These are phyloP conservation scores for Cheilosia grossa DNA, from an alignment of 2,888 invertebrate genomes.

Conservation along the genomic window DNA sequence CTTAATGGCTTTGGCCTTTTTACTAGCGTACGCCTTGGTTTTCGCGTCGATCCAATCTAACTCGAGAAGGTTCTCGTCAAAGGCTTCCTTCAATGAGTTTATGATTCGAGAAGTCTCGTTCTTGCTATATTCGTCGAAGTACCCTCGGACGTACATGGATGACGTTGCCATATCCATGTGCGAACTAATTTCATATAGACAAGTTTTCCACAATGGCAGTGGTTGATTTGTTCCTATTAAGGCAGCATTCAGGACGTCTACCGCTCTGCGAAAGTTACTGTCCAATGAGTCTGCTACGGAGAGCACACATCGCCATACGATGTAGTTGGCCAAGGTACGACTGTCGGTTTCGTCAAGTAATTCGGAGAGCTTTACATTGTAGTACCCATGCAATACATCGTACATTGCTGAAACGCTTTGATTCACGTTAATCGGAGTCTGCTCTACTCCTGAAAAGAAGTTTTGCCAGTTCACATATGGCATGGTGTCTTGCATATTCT, in stretches of 20 bases:
- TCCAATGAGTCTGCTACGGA: slow-evolving; percentile 49
- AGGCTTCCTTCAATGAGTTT: slow-evolving; percentile 91
- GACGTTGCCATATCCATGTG: slow-evolving; percentile 90
- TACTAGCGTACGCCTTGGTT: slow-evolving; percentile 91
- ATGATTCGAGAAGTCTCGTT: slow-evolving; percentile 91
- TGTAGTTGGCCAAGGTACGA: slow-evolving; percentile 71
- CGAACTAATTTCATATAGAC: slow-evolving; percentile 93
- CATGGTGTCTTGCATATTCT: slow-evolving; percentile 38
- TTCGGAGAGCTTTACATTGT: slow-evolving; percentile 57
- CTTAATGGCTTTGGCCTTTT: slow-evolving; percentile 94
- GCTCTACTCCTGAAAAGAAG: slow-evolving; percentile 61
- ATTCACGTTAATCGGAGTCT: slow-evolving; percentile 1
- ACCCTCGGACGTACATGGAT: slow-evolving; percentile 85
- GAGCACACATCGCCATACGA: slow-evolving; percentile 69
- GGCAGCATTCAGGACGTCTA: slow-evolving; percentile 85
- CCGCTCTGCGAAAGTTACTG: slow-evolving; percentile 52
- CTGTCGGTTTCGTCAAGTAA: slow-evolving; percentile 52
- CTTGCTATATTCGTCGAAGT: slow-evolving; percentile 85
- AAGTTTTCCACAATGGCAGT: slow-evolving; percentile 93
- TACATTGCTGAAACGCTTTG: slow-evolving; percentile 83
- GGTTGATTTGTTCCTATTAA: slow-evolving; percentile 92
- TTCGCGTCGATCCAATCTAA: slow-evolving; percentile 96
- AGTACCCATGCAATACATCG: slow-evolving; percentile 84
- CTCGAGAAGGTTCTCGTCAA: slow-evolving; percentile 91
- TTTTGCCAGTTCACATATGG: slow-evolving; percentile 64